Base-by-base conservation (phyloP, 2,888 invertebrate species). In the Teleiodes luculella region DNA sequence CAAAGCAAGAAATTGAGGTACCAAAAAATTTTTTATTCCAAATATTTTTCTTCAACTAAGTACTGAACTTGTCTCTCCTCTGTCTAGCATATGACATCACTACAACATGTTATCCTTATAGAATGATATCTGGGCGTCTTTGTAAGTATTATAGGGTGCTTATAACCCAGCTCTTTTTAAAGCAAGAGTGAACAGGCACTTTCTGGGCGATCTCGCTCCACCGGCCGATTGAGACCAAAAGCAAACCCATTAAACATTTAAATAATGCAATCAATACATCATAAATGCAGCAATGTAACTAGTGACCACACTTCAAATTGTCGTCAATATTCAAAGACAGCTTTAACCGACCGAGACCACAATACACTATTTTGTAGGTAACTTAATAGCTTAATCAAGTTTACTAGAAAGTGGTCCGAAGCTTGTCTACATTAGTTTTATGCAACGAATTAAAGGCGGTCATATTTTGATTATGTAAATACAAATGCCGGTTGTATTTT, bases 371-470 rank as follows among this genome's bases (percentile, higher is more conserved):
- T 81, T 81, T 80, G 76, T 70, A 69, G 67, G 65, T 65, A 64
- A 70, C 66, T 74, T 79, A 80, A 84, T 82, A 69, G 73, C 78
- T 80, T 77, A 82, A 84, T 84, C 78, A 74, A 72, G 72, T 68
- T 75, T 67, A 28, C 63, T 83, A 82, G 86, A 86, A 86, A 86
- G 83, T 78, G 62, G 68, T 66, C 70, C 60, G 61, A 62, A 31
- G 58, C 43, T 52, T 61, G 67, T 62, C 65, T 67, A 63, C 57
- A 59, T 66, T 66, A 68, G 64, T 72, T 78, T 74, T 74, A 76
- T 72, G 76, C 67, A 74, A 74, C 67, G 57, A 66, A 66, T 74
- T 66, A 68, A 67, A 59, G 62, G 59, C 67, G 63, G 60, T 66
- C 65, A 66, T 55, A 59, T 63, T 65, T 63, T 53, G 48, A 55